Evolutionary conservation across 2,113 vertebrate genomes (phyloP), one percentile per base, ranked within the genome.

Genomic region (Spea multiplicata): DNA sequence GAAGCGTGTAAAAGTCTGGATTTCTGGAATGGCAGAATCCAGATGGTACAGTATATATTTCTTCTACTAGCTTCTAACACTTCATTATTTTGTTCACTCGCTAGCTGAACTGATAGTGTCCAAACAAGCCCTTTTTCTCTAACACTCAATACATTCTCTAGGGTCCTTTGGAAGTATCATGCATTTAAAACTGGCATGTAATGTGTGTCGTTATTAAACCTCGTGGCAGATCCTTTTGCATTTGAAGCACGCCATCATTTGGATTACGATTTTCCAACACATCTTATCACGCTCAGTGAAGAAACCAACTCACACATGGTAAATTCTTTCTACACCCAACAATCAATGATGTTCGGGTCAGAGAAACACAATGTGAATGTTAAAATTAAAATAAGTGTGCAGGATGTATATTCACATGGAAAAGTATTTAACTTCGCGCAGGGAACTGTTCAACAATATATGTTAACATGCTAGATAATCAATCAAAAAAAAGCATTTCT

Each of bases 31-130:
- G 62, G 74, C 74, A 75, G 74, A 53, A 55, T 75, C 74, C 74
- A 75, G 74, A 75, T 75, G 74, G 74, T 66, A 66, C 48, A 66
- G 48, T 66, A 52, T 75, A 75, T 75, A 66, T 53, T 66, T 75
- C 49, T 75, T 66, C 17, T 55, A 53, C 62, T 52, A 53, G 8
- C 59, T 75, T 55, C 74, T 53, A 66, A 75, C 74, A 75, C 74
- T 75, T 75, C 74, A 75, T 75, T 66, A 75, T 53, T 53, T 74
- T 49, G 45, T 62, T 74, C 50, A 52, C 62, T 66, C 14, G 17
- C 74, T 14, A 14, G 47, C 74, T 66, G 7, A 66, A 47, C 49
- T 75, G 74, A 75, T 75, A 66, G 48, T 44, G 74, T 16, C 62
- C 74, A 66, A 66, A 50, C 49, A 66, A 66, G 61, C 17, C 62